Conservation (phyloP, 1,140 invertebrate species). For the Trichonephila inaurata region DNA sequence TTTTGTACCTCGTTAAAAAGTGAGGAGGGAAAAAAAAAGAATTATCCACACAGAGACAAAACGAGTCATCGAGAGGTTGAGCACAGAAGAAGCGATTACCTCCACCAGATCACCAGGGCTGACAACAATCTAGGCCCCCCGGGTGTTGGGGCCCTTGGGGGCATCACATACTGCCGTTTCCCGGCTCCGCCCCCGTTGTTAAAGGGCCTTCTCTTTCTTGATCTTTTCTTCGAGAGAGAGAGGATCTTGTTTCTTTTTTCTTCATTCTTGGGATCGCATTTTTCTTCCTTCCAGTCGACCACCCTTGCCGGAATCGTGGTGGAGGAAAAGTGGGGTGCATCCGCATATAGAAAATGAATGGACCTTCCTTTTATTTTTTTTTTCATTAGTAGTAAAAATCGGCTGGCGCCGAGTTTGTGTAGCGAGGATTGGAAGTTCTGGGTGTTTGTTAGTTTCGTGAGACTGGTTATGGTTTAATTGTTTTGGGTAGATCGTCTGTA, state of each 20-base stretch:
- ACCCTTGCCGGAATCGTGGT: slow-evolving; percentile 24
- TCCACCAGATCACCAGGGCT: slow-evolving; percentile 1
- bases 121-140: slow-evolving; percentile 57
- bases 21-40: neutral
- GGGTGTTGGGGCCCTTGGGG: slow-evolving; percentile 65
- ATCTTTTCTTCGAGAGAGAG: too few relatives aligned
- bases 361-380: neutral
- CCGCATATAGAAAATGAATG: slow-evolving; percentile 42
- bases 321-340: slow-evolving; percentile 21
- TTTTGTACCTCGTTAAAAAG: slow-evolving; percentile 41
- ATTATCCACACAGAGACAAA: neutral
- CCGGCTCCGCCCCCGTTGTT: slow-evolving; percentile 72
- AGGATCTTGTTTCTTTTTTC: slow-evolving; percentile 10
- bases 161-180: slow-evolving; percentile 63
- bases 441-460: neutral
- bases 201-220: neutral
- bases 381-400: slow-evolving; percentile 50
- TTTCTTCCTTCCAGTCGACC: slow-evolving; percentile 50
- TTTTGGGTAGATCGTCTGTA: neutral
- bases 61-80: slow-evolving; percentile 5
- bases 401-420: slow-evolving; percentile 13
- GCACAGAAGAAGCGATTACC: slow-evolving; percentile 43
- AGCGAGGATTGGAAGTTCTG: neutral
- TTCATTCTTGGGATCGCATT: slow-evolving; percentile 17
- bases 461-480: neutral